Evolutionary conservation across 2,888 invertebrate genomes (phyloP).

Genomic region (Eutolmus rufibarbis): DNA sequence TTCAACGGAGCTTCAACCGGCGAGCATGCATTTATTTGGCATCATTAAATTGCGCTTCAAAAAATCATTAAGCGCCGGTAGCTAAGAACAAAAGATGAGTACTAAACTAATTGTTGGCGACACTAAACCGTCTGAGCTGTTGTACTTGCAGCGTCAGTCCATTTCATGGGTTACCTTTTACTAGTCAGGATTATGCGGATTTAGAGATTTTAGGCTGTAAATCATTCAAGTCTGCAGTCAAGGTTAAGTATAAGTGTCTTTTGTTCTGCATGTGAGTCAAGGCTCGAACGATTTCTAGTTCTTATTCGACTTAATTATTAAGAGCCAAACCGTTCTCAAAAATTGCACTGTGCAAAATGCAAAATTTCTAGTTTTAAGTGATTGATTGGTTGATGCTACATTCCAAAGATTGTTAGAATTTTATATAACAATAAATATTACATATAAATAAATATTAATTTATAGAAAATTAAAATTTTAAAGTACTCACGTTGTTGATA

Average conservation of each 20-base stretch:
- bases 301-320: neutral
- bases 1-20: neutral
- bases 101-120: neutral
- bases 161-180: neutral
- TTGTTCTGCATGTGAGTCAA: neutral
- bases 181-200: neutral
- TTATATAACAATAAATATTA: too few species aligned
- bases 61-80: neutral
- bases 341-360: too few species aligned
- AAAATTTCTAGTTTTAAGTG: too few species aligned
- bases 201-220: neutral
- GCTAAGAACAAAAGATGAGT: neutral
- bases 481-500: constrained; percentile 49
- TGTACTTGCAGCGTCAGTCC: neutral
- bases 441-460: too few species aligned
- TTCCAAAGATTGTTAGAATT: too few species aligned
- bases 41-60: neutral
- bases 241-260: neutral
- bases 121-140: neutral
- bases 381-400: too few species aligned
- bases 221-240: neutral
- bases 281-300: neutral
- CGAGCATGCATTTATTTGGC: too few species aligned
- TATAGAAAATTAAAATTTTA: neutral
- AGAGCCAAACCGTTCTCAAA: too few species aligned